Evolutionary conservation across 2,113 vertebrate genomes (phyloP).

Genomic region (Python bivittatus): DNA sequence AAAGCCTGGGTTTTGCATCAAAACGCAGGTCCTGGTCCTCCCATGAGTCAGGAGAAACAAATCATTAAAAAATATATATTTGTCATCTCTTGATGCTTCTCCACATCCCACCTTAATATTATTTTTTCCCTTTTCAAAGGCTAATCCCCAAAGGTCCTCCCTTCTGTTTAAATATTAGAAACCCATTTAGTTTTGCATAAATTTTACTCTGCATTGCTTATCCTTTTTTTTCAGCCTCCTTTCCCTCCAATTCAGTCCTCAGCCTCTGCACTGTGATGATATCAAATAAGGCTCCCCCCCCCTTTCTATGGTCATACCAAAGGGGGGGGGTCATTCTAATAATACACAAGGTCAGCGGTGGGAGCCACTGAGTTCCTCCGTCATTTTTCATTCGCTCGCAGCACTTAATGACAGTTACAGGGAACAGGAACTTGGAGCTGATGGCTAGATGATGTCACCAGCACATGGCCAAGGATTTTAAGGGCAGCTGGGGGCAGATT

Average conservation of each 20-base stretch:
- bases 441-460: conserved; percentile 83
- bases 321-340: conserved; percentile 87
- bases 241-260: conserved; percentile 29
- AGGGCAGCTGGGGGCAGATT: conserved; percentile 80
- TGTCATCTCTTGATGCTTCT: not conserved
- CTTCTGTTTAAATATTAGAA: conserved; percentile 78
- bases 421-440: conserved; percentile 78
- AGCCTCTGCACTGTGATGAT: conserved; percentile 69
- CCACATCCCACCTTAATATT: conserved; percentile 31
- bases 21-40: not conserved
- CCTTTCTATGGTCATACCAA: conserved; percentile 80
- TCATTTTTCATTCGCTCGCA: conserved; percentile 87
- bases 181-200: conserved; percentile 72
- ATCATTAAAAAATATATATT: not conserved
- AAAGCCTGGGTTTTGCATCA: not conserved
- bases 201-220: conserved; percentile 67
- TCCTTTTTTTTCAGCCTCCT: conserved; percentile 6
- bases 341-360: conserved; percentile 83
- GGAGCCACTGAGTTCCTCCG: conserved; percentile 85
- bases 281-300: conserved; percentile 74
- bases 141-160: conserved; percentile 52
- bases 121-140: conserved; percentile 56
- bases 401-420: conserved; percentile 86
- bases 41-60: not conserved
- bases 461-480: conserved; percentile 85